phyloP scores from a whole-genome alignment of 2,113 vertebrate genomes.

The Prolemur simus region DNA sequence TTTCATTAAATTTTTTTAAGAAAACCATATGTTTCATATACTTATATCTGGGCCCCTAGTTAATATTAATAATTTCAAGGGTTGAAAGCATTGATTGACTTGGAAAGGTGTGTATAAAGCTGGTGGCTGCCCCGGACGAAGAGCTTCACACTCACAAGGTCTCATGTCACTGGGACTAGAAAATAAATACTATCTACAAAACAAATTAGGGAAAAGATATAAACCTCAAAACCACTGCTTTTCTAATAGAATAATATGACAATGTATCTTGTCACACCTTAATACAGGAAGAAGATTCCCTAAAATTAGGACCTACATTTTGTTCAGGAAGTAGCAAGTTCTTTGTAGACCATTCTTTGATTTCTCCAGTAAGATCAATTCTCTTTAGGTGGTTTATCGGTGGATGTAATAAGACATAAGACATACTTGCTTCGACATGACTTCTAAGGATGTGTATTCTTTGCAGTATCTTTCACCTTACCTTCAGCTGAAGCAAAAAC shows the following conservation, averaged over 20 bases:
- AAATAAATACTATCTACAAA: neutral
- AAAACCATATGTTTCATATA: too few species aligned
- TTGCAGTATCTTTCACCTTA: neutral
- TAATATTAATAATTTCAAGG: neutral
- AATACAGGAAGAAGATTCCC: neutral
- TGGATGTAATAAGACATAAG: neutral
- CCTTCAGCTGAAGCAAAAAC: neutral
- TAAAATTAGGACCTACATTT: neutral
- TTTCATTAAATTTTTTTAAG: neutral
- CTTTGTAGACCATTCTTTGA: neutral
- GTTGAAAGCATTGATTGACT: neutral
- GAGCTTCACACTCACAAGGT: neutral
- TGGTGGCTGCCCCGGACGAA: neutral
- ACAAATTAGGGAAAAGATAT: neutral
- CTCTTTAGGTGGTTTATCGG: neutral
- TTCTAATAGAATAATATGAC: neutral
- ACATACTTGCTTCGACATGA: neutral
- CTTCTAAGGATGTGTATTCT: neutral
- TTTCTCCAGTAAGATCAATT: neutral
- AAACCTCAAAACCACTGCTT: neutral
- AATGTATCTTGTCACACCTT: neutral
- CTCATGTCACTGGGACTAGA: neutral
- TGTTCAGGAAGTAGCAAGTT: neutral
- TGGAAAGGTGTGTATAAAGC: neutral
- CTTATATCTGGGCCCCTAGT: neutral